Conservation (phyloP, 2,888 invertebrate species). For the Amphipyra tragopoginis region DNA sequence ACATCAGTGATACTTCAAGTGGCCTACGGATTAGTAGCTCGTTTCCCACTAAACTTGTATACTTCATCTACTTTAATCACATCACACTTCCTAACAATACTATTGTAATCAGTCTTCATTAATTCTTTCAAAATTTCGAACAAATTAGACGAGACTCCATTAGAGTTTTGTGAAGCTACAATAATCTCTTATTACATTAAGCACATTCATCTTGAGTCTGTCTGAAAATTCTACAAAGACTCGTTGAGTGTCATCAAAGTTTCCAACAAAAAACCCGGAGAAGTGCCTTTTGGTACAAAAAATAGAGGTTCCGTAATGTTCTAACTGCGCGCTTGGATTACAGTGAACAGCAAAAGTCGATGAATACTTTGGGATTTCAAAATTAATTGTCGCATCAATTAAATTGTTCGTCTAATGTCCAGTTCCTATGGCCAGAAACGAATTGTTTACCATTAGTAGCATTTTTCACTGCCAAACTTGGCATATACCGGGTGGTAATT, state of each 20-base stretch:
- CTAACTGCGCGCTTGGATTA: background rate
- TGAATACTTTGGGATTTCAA: too few species aligned
- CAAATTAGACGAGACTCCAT: conserved; percentile 19
- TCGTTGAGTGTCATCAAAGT: conserved; percentile 36
- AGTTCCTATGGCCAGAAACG: too few species aligned
- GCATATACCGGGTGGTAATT: too few species aligned
- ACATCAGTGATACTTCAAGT: too few species aligned
- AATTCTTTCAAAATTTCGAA: conserved; percentile 21
- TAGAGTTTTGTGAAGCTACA: conserved; percentile 14
- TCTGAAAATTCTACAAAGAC: conserved; percentile 26
- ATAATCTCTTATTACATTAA: conserved; percentile 34
- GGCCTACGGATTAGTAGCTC: too few species aligned
- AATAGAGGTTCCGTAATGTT: conserved; percentile 24
- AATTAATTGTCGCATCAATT: too few species aligned
- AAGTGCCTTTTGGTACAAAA: conserved; percentile 4
- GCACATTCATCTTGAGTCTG: conserved; percentile 41
- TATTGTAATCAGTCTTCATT: conserved; percentile 27
- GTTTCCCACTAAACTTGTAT: too few species aligned
- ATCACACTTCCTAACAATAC: background rate
- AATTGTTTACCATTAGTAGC: too few species aligned
- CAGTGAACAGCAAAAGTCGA: too few species aligned
- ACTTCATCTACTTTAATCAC: too few species aligned
- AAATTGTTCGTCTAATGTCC: too few species aligned
- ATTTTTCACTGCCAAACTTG: too few species aligned
- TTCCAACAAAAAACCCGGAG: conserved; percentile 28